Conservation (phyloP, 92 coral and sea anemone genomes). For the Parazoanthus darwini region DNA sequence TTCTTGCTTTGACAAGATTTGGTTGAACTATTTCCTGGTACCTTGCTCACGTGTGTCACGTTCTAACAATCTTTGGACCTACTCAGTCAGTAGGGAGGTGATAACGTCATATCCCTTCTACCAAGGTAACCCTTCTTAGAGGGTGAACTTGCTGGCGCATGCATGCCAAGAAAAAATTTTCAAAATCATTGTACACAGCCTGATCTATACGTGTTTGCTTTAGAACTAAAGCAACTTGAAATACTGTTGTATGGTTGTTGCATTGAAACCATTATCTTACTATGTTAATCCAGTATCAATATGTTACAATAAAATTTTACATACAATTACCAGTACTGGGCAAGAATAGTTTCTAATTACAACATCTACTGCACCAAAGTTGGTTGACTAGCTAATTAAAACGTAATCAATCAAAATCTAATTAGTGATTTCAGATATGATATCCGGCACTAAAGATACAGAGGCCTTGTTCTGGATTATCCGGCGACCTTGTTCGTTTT, state of each 20-base stretch:
- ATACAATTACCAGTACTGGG: too few relatives aligned
- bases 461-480: too few relatives aligned
- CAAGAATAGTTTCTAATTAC: too few relatives aligned
- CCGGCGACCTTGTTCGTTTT: too few relatives aligned
- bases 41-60: neutral
- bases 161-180: neutral
- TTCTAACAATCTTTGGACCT: neutral
- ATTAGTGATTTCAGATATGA: too few relatives aligned
- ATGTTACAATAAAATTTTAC: neutral
- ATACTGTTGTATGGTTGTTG: neutral
- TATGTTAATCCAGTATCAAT: neutral
- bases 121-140: neutral
- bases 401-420: too few relatives aligned
- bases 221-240: neutral
- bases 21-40: neutral
- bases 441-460: too few relatives aligned
- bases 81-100: neutral
- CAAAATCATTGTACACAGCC: neutral
- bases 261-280: neutral
- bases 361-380: too few relatives aligned
- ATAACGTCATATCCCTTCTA: neutral
- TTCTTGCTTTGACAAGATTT: neutral
- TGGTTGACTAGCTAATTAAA: too few relatives aligned
- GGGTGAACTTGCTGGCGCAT: conserved; percentile 10
- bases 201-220: neutral